These are phyloP conservation scores for Mesochorus sp. DNA, from an alignment of 2,888 invertebrate genomes.

Conservation along the genomic window DNA sequence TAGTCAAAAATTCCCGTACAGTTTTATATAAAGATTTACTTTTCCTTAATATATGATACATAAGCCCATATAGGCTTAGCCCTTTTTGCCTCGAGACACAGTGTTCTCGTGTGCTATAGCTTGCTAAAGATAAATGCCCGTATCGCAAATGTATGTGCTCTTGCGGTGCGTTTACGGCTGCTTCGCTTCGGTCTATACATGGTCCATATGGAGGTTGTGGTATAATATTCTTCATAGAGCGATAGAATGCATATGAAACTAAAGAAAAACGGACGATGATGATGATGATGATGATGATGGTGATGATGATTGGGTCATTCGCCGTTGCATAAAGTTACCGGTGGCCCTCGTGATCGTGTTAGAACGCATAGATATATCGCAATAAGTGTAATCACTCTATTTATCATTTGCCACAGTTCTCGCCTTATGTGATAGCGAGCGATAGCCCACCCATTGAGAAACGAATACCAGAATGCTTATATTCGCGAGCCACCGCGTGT, in stretches of 20 bases:
- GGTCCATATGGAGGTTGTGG: constrained; percentile 9
- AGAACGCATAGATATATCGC: constrained; percentile 52
- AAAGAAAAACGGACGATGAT: constrained; percentile 34
- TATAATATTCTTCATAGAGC: constrained; percentile 12
- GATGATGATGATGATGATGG: constrained; percentile 40
- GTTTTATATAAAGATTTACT: background rate
- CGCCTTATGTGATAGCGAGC: constrained; percentile 69
- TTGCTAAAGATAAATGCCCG: constrained; percentile 69
- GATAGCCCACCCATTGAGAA: constrained; percentile 73
- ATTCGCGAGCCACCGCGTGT: constrained; percentile 12
- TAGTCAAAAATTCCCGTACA: too few relatives aligned
- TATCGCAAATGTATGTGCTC: constrained; percentile 65
- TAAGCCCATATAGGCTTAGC: background rate
- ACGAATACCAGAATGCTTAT: constrained; percentile 42
- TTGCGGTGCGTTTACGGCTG: constrained; percentile 40
- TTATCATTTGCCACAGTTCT: constrained; percentile 77
- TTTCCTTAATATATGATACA: background rate
- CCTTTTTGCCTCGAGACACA: constrained; percentile 8
- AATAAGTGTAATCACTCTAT: constrained; percentile 79
- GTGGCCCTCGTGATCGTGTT: constrained; percentile 53
- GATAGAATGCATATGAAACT: constrained; percentile 41
- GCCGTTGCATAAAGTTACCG: constrained; percentile 63
- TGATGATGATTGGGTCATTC: constrained; percentile 75
- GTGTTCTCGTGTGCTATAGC: constrained; percentile 24
- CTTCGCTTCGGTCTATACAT: background rate